Percentiles rank a stretch among this genome's conserved stretches.
Conservation (phyloP, 2,113 vertebrate species). For the Hystrix brachyura region DNA sequence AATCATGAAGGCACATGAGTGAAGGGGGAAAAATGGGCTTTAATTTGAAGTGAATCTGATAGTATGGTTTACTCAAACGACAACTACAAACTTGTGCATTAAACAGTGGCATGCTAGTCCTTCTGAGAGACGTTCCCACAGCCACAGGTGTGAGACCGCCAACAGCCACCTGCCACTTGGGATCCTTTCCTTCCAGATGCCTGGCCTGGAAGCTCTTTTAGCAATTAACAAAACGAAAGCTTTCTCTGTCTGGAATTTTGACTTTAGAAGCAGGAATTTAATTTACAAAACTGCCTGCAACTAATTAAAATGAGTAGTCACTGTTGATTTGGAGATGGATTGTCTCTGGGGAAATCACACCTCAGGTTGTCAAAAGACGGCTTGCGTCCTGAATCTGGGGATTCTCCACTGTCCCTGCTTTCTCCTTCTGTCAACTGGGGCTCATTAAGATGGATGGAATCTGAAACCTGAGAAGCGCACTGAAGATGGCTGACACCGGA, state of each 20-base stretch:
- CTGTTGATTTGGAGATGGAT: slow-evolving; percentile 64
- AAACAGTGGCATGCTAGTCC: neutral
- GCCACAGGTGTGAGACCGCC: neutral
- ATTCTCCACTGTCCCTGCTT: slow-evolving; percentile 18
- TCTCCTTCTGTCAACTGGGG: neutral
- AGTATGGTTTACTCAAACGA: neutral
- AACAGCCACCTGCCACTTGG: neutral
- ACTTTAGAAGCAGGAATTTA: slow-evolving; percentile 61
- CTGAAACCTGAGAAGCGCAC: neutral
- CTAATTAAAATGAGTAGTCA: slow-evolving; percentile 71
- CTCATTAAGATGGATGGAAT: slow-evolving; percentile 24
- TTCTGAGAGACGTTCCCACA: neutral
- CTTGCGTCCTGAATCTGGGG: slow-evolving; percentile 35
- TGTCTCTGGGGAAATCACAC: slow-evolving; percentile 61
- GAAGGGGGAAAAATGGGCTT: slow-evolving; percentile 10
- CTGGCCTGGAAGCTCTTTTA: neutral
- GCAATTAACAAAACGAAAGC: slow-evolving; percentile 58
- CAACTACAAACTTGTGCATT: neutral
- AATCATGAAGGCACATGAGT: slow-evolving; percentile 65
- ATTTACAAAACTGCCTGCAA: neutral
- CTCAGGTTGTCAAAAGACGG: slow-evolving; percentile 37
- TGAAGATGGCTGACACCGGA: neutral
- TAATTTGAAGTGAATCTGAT: slow-evolving; percentile 18
- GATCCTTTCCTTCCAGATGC: neutral
- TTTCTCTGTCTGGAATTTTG: slow-evolving; percentile 63